A percentile compares a stretch with the other conserved stretches of the same genome.
phyloP scores from a whole-genome alignment of 2,797 vertebrate genomes.

The Chaenodraco wilsoni region DNA sequence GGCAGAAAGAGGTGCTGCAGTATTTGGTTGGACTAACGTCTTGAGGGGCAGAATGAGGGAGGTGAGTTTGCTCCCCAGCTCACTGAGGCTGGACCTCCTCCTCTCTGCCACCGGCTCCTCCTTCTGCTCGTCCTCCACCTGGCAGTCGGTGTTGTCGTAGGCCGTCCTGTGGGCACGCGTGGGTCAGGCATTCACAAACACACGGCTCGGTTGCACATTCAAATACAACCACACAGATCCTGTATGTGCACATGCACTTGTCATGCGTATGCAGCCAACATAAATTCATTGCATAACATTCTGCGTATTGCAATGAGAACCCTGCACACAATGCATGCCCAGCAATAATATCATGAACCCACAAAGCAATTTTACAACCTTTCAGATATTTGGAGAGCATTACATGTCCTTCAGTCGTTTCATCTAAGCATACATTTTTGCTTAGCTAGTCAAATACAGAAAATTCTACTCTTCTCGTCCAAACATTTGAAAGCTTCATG shows the following conservation, averaged over 20 bases:
- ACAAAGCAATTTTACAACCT: slow-evolving; percentile 19
- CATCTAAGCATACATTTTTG: neutral
- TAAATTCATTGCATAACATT: neutral
- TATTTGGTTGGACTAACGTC: slow-evolving; percentile 80
- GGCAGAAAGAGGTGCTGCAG: slow-evolving; percentile 48
- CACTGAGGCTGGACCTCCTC: slow-evolving; percentile 87
- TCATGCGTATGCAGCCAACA: slow-evolving; percentile 51
- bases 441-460: neutral
- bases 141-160: slow-evolving; percentile 63
- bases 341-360: slow-evolving; percentile 14
- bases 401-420: neutral
- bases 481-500: slow-evolving; percentile 42
- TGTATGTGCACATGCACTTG: slow-evolving; percentile 30
- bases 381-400: slow-evolving; percentile 45
- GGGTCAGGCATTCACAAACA: slow-evolving; percentile 69
- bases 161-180: slow-evolving; percentile 66
- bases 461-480: neutral
- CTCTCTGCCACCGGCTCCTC: slow-evolving; percentile 62
- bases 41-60: slow-evolving; percentile 81
- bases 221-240: slow-evolving; percentile 27
- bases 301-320: slow-evolving; percentile 10
- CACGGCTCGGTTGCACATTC: slow-evolving; percentile 45
- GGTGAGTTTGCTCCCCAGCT: slow-evolving; percentile 84
- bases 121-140: slow-evolving; percentile 73
- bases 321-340: slow-evolving; percentile 7